Base-by-base conservation (phyloP, 2,888 invertebrate species). In the Macaria notata region DNA sequence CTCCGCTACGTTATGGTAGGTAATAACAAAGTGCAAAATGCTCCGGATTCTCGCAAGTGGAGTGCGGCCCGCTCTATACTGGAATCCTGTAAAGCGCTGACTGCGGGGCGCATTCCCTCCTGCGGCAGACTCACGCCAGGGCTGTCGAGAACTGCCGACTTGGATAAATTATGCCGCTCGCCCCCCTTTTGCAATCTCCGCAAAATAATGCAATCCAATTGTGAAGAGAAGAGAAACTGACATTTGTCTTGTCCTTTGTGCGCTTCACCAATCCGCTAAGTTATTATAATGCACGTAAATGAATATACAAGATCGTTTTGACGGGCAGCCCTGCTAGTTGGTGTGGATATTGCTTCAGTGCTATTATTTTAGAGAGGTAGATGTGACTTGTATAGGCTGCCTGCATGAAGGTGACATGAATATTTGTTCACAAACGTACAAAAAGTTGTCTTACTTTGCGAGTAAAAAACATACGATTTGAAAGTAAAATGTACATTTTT, bases 1-100 rank as follows among this genome's bases (percentile, higher is more conserved):
- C 75, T 76, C 79, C 41, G 73, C 76, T 59, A 48, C 54, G 59
- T 79, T 80, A 78, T 81, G 77, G 82, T 85, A 86, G 77, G 82
- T 85, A 86, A 85, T 85, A 86, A 86, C 87, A 85, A 85, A 86
- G 85, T 88, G 86, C 85, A 79, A 84, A 88, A 87, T 84, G 81
- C 83, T 84, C 81, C 75, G 84, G 84, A 87, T 87, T 88, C 88
- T 79, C 80, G 71, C 79, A 87, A 88, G 83, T 88, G 87, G 81
- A 81, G 79, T 82, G 80, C 76, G 78, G 77, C 71, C 73, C 79
- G 73, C 76, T 79, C 78, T 73, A 77, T 73, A 77, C 73, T 81
- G 79, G 84, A 84, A 87, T 81, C 84, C 86, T 85, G 76, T 81
- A 86, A 87, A 88, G 84, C 87, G 88, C 88, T 87, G 87, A 87